These are phyloP conservation scores for Saccostrea glomerata DNA, from an alignment of 1,140 invertebrate genomes.

Conservation along the genomic window DNA sequence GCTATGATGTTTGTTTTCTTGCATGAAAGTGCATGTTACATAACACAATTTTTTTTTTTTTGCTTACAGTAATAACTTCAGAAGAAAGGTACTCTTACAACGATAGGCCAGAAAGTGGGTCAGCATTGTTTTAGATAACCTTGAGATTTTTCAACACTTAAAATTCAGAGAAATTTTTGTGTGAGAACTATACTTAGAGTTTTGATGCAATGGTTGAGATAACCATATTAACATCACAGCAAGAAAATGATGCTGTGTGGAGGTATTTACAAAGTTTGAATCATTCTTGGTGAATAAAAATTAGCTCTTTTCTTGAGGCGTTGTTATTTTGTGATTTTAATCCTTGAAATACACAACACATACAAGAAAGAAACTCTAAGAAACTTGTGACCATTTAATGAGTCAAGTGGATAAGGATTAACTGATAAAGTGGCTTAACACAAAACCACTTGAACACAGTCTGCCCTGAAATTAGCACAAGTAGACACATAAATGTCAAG, in stretches of 20 bases:
- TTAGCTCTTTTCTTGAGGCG: too few species aligned
- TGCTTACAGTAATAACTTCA: constrained; percentile 3
- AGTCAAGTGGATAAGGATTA: constrained; percentile 15
- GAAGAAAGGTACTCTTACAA: constrained; percentile 5
- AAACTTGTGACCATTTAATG: not conserved
- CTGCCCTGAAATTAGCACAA: not conserved
- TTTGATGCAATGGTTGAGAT: not conserved
- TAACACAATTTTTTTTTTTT: not conserved
- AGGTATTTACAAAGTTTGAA: too few species aligned
- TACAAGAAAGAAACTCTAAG: not conserved
- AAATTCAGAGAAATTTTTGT: not conserved
- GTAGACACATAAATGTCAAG: not conserved
- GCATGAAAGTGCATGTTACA: constrained; percentile 28
- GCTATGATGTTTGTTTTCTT: constrained; percentile 26
- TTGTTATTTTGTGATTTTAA: too few species aligned
- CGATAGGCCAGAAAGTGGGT: constrained; percentile 21
- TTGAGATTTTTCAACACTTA: constrained; percentile 1
- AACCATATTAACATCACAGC: not conserved
- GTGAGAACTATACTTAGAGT: not conserved
- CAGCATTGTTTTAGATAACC: constrained; percentile 34
- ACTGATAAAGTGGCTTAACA: not conserved
- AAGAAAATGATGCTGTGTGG: too few species aligned
- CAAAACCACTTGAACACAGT: not conserved
- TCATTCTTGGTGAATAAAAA: too few species aligned
- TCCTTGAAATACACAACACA: too few species aligned